Percentiles rank a stretch among this genome's conserved stretches.
Evolutionary conservation across 1,140 invertebrate species (phyloP).

Genomic region (Anastrepha ludens): DNA sequence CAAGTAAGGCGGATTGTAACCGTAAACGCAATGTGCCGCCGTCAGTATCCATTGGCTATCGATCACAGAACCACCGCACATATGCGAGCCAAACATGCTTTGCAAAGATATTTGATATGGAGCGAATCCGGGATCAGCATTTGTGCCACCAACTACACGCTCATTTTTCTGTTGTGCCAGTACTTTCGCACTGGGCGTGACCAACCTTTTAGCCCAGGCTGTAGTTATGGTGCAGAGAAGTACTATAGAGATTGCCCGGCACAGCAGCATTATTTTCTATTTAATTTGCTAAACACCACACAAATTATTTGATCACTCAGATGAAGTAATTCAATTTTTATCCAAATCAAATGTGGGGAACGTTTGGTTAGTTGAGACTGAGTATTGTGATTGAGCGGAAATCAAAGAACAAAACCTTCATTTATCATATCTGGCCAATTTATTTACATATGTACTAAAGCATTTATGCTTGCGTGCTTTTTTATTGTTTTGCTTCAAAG

Average conservation of each 20-base stretch:
- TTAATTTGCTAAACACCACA: too few relatives aligned
- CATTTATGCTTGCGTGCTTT: too few relatives aligned
- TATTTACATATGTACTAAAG: too few relatives aligned
- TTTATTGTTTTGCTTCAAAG: not conserved
- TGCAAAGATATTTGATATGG: conserved; percentile 73
- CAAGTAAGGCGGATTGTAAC: conserved; percentile 53
- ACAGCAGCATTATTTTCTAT: not conserved
- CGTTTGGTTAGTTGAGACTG: not conserved
- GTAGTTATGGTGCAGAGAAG: not conserved
- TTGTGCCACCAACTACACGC: conserved; percentile 71
- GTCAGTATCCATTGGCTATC: conserved; percentile 69
- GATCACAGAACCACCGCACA: conserved; percentile 73
- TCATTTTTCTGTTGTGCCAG: not conserved
- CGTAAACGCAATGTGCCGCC: conserved; percentile 71
- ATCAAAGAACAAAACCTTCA: not conserved
- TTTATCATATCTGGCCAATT: not conserved
- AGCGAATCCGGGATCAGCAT: conserved; percentile 68
- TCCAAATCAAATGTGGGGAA: not conserved
- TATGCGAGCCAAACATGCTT: conserved; percentile 60
- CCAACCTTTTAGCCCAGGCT: not conserved
- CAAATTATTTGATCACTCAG: not conserved
- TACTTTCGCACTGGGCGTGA: not conserved
- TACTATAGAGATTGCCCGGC: not conserved
- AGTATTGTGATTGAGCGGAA: not conserved
- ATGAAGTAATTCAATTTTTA: not conserved